Conservation (phyloP, 2,113 vertebrate species). For the Eulacestoma nigropectus region DNA sequence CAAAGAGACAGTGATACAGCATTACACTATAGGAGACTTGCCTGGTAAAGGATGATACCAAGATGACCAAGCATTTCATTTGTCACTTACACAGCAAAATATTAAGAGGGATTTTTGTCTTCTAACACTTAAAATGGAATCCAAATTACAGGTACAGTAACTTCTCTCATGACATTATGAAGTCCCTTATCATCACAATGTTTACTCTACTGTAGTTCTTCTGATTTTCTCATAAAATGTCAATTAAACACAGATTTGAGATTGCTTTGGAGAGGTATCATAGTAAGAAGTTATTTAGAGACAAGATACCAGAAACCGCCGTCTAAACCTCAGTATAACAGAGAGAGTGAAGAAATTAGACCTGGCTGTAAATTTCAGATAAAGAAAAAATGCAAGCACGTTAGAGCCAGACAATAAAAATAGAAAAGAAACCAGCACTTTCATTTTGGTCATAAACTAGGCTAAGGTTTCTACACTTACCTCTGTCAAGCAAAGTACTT, state of each 20-base stretch:
- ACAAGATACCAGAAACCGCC: neutral
- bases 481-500: conserved; percentile 80
- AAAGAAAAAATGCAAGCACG: neutral
- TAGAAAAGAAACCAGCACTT: neutral
- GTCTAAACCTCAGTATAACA: neutral
- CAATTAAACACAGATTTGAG: neutral
- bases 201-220: neutral
- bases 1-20: neutral
- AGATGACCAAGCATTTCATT: neutral
- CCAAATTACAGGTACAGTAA: neutral
- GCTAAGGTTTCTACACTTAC: conserved; percentile 50
- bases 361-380: neutral
- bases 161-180: neutral
- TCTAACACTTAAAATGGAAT: neutral
- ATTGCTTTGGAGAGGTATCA: neutral
- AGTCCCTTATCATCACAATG: neutral
- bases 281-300: neutral
- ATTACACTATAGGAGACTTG: neutral
- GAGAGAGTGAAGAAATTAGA: neutral
- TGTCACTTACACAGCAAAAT: neutral
- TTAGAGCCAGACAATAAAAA: neutral
- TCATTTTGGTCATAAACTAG: neutral
- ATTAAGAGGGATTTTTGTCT: neutral
- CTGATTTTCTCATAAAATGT: neutral
- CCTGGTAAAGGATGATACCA: neutral